A percentile compares a stretch with the other conserved stretches of the same genome.
phyloP scores from a whole-genome alignment of 2,888 invertebrate species.

The Limnephilus auricula region DNA sequence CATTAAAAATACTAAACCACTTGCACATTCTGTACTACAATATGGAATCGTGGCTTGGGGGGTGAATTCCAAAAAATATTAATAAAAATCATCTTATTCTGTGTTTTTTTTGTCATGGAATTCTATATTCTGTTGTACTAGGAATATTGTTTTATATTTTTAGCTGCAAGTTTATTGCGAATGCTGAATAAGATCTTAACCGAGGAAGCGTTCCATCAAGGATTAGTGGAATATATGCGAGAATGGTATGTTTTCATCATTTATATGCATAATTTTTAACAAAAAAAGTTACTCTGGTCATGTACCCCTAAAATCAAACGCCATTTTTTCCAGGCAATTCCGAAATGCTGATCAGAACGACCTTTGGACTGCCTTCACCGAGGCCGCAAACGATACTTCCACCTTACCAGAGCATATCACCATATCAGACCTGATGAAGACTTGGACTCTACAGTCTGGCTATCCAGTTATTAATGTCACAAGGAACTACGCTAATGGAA shows the following conservation, averaged over 20 bases:
- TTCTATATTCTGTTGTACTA: no score
- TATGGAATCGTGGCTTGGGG: no score
- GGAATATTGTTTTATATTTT: background rate
- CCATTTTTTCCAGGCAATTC: conserved; percentile 74
- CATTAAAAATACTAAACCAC: no score
- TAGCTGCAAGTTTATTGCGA: conserved; percentile 77
- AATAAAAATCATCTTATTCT: no score
- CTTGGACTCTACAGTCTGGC: conserved; percentile 85
- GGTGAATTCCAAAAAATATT: no score
- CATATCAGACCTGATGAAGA: conserved; percentile 81
- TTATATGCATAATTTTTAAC: background rate
- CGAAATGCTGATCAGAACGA: conserved; percentile 82
- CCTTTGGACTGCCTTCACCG: conserved; percentile 80
- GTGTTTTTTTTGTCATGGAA: no score
- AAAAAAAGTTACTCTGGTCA: background rate
- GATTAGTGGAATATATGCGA: conserved; percentile 76
- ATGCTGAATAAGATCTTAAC: conserved; percentile 80
- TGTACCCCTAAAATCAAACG: background rate
- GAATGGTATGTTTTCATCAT: conserved; percentile 74
- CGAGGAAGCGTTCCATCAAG: conserved; percentile 76
- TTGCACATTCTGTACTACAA: no score
- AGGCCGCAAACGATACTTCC: conserved; percentile 69
- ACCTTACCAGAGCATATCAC: conserved; percentile 73
- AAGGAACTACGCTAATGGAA: conserved; percentile 75
- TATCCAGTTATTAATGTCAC: conserved; percentile 81